Evolutionary conservation across 2,113 vertebrate species (phyloP).

Genomic region (Pholis gunnellus): DNA sequence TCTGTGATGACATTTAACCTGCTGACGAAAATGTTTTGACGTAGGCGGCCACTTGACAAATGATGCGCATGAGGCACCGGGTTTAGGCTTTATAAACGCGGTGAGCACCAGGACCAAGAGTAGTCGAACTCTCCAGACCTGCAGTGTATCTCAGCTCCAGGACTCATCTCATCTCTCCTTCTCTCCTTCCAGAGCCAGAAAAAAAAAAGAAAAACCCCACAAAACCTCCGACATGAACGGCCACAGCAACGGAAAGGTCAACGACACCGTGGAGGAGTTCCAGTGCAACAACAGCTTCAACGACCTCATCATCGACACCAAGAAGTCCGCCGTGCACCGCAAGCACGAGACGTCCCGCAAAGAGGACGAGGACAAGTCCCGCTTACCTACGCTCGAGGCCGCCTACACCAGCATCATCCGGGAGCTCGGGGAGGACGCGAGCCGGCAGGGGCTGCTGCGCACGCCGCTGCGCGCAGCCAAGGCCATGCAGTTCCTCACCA

Average conservation of each 20-base stretch:
- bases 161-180: not conserved
- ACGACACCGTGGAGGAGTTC: constrained; percentile 60
- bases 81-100: constrained; percentile 46
- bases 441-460: constrained; percentile 83
- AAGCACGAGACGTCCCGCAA: constrained; percentile 75
- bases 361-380: constrained; percentile 67
- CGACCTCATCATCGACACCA: constrained; percentile 68
- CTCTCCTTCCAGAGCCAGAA: not conserved
- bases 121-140: not conserved
- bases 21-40: constrained; percentile 50
- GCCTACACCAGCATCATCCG: constrained; percentile 85
- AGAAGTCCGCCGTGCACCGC: constrained; percentile 61
- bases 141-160: not conserved
- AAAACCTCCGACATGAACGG: constrained; percentile 61
- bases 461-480: constrained; percentile 86
- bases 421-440: constrained; percentile 84
- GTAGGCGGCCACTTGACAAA: constrained; percentile 29
- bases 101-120: not conserved
- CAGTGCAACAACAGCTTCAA: constrained; percentile 59
- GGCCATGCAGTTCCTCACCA: constrained; percentile 89
- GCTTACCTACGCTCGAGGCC: constrained; percentile 72
- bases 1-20: constrained; percentile 25
- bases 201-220: not conserved
- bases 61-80: constrained; percentile 26
- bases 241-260: constrained; percentile 65